phyloP scores from a whole-genome alignment of 2,888 invertebrate genomes.

The Perizoma affinitatum region DNA sequence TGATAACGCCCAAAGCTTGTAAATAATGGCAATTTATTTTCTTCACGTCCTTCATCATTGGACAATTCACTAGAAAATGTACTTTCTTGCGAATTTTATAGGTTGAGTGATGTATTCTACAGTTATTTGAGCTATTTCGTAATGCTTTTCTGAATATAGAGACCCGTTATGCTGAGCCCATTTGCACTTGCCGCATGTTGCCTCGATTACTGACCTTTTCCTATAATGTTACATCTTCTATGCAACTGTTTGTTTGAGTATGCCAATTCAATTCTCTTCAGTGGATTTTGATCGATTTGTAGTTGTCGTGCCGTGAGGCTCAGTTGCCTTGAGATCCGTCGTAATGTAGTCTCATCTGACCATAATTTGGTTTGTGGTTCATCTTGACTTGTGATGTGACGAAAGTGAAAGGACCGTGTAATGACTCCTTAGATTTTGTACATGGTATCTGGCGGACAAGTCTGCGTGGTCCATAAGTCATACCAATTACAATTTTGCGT shows the following conservation, averaged over 20 bases:
- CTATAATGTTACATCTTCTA: conserved; percentile 55
- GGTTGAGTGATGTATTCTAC: conserved; percentile 37
- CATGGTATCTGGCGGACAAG: conserved; percentile 17
- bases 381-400: conserved; percentile 49
- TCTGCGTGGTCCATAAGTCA: conserved; percentile 34
- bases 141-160: conserved; percentile 56
- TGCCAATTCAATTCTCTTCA: conserved; percentile 59
- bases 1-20: conserved; percentile 32
- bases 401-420: conserved; percentile 59
- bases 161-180: conserved; percentile 70
- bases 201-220: conserved; percentile 66
- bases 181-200: conserved; percentile 69
- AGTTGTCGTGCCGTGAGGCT: conserved; percentile 44
- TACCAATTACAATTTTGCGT: conserved; percentile 40
- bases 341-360: conserved; percentile 44
- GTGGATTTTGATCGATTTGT: conserved; percentile 55
- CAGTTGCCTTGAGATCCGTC: conserved; percentile 50
- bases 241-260: conserved; percentile 71
- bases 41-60: conserved; percentile 36
- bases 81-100: conserved; percentile 31
- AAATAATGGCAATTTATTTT: conserved; percentile 36
- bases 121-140: conserved; percentile 53
- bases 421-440: conserved; percentile 37
- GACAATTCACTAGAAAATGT: conserved; percentile 22
- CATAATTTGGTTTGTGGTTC: conserved; percentile 46